Evolutionary conservation across 2,113 vertebrate species (phyloP).

Genomic region (Eulemur rufifrons): DNA sequence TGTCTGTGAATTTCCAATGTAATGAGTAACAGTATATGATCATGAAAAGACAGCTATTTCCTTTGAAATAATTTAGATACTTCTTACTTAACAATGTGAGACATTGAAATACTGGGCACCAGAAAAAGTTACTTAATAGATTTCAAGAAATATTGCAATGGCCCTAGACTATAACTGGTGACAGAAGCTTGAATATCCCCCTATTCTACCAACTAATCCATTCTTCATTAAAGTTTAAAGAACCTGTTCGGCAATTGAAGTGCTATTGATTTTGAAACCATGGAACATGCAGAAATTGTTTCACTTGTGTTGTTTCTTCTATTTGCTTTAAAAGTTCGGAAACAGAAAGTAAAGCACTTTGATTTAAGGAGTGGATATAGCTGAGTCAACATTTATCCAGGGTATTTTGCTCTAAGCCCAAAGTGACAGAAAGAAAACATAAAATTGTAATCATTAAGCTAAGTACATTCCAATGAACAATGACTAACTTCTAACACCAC

Average conservation of each 20-base stretch:
- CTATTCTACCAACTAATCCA: conserved; percentile 64
- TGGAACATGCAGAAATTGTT: conserved; percentile 52
- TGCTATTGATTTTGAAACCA: conserved; percentile 76
- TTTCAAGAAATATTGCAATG: conserved; percentile 28
- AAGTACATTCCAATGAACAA: conserved; percentile 19
- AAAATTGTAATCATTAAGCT: conserved; percentile 46
- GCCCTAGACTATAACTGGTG: not conserved
- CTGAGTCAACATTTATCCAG: conserved; percentile 63
- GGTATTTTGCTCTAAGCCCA: not conserved
- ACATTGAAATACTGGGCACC: conserved; percentile 4
- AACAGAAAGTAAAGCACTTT: conserved; percentile 54
- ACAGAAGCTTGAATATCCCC: conserved; percentile 37
- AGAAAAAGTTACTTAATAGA: not conserved
- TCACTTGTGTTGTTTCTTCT: conserved; percentile 62
- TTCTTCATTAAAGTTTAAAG: conserved; percentile 77
- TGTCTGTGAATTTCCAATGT: conserved; percentile 31
- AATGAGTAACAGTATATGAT: not conserved
- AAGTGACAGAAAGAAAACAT: conserved; percentile 39
- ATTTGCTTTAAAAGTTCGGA: conserved; percentile 63
- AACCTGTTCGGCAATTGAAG: conserved; percentile 53
- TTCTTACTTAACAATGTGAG: not conserved
- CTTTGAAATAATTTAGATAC: conserved; percentile 35
- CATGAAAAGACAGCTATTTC: not conserved
- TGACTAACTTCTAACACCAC: not conserved
- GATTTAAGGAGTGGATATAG: conserved; percentile 55